Conservation (phyloP, 1,140 invertebrate genomes). For the Microplitis demolitor region DNA sequence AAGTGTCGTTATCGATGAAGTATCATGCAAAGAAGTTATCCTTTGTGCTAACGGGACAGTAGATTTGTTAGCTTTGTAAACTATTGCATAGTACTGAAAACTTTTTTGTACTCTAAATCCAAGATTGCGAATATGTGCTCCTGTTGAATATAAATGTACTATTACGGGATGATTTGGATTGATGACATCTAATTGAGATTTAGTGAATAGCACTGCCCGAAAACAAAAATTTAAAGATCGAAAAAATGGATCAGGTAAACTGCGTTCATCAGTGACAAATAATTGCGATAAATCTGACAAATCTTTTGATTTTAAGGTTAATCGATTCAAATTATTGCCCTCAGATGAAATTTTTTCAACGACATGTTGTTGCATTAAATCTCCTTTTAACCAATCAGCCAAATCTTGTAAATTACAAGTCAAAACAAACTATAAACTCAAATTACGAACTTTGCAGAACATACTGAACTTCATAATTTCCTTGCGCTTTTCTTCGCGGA, state of each 20-base stretch:
- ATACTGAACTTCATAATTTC: no score
- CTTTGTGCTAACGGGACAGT: neutral
- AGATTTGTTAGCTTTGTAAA: neutral
- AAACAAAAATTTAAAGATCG: neutral
- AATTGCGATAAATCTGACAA: neutral
- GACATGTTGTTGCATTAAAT: no score
- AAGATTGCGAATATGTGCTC: neutral
- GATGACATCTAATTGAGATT: neutral
- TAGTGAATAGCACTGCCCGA: neutral
- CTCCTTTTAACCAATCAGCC: no score
- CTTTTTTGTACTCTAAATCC: neutral
- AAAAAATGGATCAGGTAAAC: neutral
- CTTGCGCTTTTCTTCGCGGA: no score
- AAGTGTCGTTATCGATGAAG: neutral
- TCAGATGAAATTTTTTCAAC: no score
- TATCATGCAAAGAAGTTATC: constrained; percentile 2
- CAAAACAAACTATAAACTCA: no score
- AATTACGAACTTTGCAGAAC: no score
- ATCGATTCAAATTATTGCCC: no score
- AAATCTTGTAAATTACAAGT: no score
- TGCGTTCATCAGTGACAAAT: neutral
- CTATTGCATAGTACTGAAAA: neutral
- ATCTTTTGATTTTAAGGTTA: neutral
- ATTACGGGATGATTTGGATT: neutral
- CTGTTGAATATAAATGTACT: neutral